Evolutionary conservation across 2,888 invertebrate genomes (phyloP).

Genomic region (Xanthostigma xanthostigma): DNA sequence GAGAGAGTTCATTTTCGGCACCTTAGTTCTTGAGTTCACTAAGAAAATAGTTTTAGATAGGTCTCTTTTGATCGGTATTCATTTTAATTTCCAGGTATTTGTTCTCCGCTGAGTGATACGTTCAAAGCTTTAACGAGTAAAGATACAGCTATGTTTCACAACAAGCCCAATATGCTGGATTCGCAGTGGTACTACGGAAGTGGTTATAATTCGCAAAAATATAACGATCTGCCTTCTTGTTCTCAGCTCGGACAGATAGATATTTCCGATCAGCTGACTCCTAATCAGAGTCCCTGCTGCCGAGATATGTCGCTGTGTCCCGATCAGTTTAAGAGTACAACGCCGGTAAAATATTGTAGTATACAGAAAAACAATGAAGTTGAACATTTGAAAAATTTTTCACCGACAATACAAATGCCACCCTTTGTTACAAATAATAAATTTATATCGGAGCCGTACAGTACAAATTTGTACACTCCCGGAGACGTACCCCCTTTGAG

Average conservation of each 20-base stretch:
- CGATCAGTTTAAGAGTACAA: constrained; percentile 5
- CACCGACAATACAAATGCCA: no score
- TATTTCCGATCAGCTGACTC: no score
- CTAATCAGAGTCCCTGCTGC: constrained; percentile 5
- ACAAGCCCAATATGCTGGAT: constrained; percentile 10
- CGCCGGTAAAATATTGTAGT: constrained; percentile 18
- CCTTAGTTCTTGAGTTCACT: no score
- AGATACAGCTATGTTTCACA: constrained; percentile 7
- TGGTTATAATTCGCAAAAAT: constrained; percentile 18
- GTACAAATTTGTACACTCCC: no score
- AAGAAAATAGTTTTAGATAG: no score
- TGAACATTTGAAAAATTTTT: not conserved
- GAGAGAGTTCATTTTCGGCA: no score
- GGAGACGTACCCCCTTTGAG: no score
- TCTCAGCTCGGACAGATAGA: constrained; percentile 17
- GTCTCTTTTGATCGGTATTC: no score
- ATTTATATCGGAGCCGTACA: no score
- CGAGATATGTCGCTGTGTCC: constrained; percentile 5
- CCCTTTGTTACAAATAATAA: no score
- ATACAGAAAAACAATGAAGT: constrained; percentile 13
- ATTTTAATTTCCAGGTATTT: not conserved
- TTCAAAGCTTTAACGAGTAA: constrained; percentile 18
- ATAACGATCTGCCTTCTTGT: constrained; percentile 22
- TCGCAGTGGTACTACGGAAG: constrained; percentile 17
- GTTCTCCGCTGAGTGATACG: constrained; percentile 17